Evolutionary conservation across 2,797 vertebrate genomes (phyloP).

Genomic region (Austrolebias charrua): DNA sequence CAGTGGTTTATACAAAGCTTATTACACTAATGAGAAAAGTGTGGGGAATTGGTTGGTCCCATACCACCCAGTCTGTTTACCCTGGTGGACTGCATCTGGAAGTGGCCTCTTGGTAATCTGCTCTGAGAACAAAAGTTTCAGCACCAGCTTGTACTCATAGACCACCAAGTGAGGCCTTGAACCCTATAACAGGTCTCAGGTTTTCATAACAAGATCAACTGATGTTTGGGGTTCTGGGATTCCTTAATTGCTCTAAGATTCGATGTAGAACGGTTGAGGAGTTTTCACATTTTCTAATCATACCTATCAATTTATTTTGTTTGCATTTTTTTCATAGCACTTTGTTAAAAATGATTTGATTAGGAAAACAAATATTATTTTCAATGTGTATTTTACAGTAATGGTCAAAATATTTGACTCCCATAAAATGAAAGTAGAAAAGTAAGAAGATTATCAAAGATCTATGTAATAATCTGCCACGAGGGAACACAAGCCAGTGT

Average conservation of each 20-base stretch:
- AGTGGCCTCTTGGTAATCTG: constrained; percentile 78
- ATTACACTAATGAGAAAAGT: constrained; percentile 81
- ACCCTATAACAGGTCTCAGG: constrained; percentile 61
- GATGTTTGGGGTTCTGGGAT: constrained; percentile 38
- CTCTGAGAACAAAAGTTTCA: constrained; percentile 77
- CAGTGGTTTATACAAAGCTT: constrained; percentile 73
- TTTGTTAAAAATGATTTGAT: neutral
- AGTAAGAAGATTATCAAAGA: too few species aligned
- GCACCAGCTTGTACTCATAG: constrained; percentile 78
- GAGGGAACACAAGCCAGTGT: too few species aligned
- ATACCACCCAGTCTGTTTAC: constrained; percentile 76
- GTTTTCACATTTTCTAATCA: constrained; percentile 4
- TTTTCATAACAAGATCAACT: constrained; percentile 60
- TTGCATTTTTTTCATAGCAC: neutral
- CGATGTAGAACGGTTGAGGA: constrained; percentile 2
- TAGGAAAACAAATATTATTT: too few species aligned
- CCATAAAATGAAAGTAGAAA: too few species aligned
- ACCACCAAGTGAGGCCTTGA: constrained; percentile 74
- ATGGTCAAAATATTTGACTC: too few species aligned
- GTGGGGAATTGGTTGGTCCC: constrained; percentile 71
- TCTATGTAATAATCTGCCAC: too few species aligned
- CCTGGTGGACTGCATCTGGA: constrained; percentile 75
- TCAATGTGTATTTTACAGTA: too few species aligned
- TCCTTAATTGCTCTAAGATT: constrained; percentile 39
- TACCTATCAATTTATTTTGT: neutral